Evolutionary conservation across 2,888 invertebrate species (phyloP).

Genomic region (Lasius fuliginosus): DNA sequence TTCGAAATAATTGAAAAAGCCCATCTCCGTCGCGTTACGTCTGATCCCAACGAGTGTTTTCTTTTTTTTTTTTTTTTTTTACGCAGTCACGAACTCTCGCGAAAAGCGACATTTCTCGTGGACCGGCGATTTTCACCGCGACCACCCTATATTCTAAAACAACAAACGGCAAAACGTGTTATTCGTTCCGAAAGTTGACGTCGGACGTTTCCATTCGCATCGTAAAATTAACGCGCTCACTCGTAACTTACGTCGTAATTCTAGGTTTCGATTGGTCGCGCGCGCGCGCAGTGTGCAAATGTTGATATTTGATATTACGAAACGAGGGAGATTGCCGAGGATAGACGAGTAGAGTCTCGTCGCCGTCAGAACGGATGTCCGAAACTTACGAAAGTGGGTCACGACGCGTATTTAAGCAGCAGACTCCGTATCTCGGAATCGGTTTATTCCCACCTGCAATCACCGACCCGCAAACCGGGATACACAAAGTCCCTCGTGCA

Average conservation of each 20-base stretch:
- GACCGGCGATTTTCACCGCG: not conserved
- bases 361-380: conserved; percentile 24
- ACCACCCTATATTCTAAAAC: not conserved
- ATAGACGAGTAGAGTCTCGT: not conserved
- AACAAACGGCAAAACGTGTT: not conserved
- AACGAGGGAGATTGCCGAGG: conserved; percentile 5
- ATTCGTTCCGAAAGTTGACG: conserved; percentile 13
- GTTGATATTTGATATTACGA: conserved; percentile 47
- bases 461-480: conserved; percentile 68
- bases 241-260: conserved; percentile 34
- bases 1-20: not conserved
- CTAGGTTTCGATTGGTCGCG: not conserved
- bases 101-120: not conserved
- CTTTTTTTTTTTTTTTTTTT: not conserved
- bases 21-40: not conserved
- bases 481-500: conserved; percentile 72
- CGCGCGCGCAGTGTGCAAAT: conserved; percentile 20
- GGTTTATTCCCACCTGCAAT: conserved; percentile 77
- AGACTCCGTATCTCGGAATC: conserved; percentile 64
- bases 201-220: not conserved
- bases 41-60: not conserved
- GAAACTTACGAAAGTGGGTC: conserved; percentile 64
- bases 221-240: conserved; percentile 28
- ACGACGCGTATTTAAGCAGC: conserved; percentile 62
- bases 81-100: not conserved